Evolutionary conservation across 2,113 vertebrate genomes (phyloP).

Genomic region (Toxostoma redivivum): DNA sequence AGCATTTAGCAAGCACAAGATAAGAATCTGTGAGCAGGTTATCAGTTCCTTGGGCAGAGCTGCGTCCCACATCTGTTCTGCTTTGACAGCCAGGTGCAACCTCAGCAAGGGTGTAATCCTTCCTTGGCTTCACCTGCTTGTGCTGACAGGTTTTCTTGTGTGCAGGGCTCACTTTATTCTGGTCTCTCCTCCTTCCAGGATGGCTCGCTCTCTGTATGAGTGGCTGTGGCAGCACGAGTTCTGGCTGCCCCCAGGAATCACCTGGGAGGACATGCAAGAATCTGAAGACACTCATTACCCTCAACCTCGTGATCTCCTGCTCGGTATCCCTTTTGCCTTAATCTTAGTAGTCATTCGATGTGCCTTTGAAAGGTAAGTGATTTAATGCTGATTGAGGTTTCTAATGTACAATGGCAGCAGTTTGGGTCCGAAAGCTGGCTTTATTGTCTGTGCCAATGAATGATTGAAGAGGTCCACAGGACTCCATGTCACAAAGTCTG

Average conservation of each 20-base stretch:
- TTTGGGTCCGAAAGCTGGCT: background rate
- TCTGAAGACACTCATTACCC: constrained; percentile 70
- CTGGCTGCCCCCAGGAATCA: constrained; percentile 85
- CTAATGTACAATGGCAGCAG: background rate
- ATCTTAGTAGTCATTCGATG: constrained; percentile 75
- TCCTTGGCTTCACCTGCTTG: background rate
- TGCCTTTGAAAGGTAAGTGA: constrained; percentile 84
- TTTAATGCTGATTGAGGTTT: background rate
- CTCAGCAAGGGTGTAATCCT: background rate
- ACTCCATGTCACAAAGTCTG: background rate
- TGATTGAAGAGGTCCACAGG: background rate
- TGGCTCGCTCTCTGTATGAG: constrained; percentile 77
- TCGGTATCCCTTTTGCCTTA: constrained; percentile 79
- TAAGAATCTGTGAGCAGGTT: background rate
- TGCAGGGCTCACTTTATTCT: background rate
- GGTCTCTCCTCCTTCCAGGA: constrained; percentile 56
- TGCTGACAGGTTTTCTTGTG: background rate
- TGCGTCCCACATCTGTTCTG: background rate
- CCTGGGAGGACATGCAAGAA: constrained; percentile 81
- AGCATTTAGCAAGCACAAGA: background rate
- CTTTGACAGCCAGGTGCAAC: background rate
- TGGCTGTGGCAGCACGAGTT: constrained; percentile 85
- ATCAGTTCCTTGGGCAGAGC: background rate
- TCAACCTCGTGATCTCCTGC: constrained; percentile 77
- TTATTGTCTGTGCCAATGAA: background rate